A percentile compares a stretch with the other conserved stretches of the same genome.
Conservation (phyloP, 1,140 invertebrate genomes). For the Pseudomyrmex sp. region DNA sequence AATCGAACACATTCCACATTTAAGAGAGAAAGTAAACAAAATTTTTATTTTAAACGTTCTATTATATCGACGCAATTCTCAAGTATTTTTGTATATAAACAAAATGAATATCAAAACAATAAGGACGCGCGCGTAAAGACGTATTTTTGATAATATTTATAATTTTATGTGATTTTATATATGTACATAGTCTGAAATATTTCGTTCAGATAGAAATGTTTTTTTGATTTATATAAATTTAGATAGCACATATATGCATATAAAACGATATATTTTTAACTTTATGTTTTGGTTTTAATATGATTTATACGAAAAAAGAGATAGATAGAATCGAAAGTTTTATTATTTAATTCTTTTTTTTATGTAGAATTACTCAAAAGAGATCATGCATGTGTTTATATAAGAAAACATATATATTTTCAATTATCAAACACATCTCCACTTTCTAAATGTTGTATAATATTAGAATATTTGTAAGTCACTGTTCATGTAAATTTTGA, state of each 20-base stretch:
- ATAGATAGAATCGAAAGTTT: not conserved
- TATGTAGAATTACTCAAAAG: not conserved
- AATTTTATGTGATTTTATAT: slow-evolving; percentile 23
- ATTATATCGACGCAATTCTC: not conserved
- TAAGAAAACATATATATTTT: too few species aligned
- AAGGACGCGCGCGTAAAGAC: not conserved
- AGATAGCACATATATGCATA: not conserved
- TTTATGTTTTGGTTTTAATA: slow-evolving; percentile 27
- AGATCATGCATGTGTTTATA: too few species aligned
- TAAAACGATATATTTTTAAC: not conserved
- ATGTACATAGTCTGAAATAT: not conserved
- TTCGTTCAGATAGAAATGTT: not conserved
- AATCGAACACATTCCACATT: not conserved
- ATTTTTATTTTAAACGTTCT: slow-evolving; percentile 19
- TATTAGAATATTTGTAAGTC: slow-evolving; percentile 30
- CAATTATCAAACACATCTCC: not conserved
- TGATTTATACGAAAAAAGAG: slow-evolving; percentile 16
- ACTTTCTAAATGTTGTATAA: slow-evolving; percentile 31
- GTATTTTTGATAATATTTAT: slow-evolving; percentile 8
- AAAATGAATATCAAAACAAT: not conserved
- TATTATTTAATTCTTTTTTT: slow-evolving; percentile 25
- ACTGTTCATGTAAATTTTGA: slow-evolving; percentile 27
- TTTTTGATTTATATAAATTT: slow-evolving; percentile 25
- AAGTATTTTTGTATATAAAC: not conserved
- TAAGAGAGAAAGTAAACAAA: slow-evolving; percentile 1